Evolutionary conservation across 2,113 vertebrate genomes (phyloP).

Genomic region (Nesospiza acunhae): DNA sequence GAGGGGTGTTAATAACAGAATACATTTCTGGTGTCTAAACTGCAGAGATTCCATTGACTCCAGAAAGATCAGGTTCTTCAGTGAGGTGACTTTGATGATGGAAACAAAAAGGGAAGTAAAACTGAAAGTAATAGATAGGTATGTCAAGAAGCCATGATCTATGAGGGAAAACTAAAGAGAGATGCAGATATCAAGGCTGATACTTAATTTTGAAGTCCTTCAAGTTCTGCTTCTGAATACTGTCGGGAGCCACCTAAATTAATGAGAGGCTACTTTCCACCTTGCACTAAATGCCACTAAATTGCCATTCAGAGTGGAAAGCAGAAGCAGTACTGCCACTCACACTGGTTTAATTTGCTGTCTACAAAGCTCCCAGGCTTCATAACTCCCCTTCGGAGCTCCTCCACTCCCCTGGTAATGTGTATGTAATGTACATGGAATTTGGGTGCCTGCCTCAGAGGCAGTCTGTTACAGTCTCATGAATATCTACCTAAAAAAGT

Average conservation of each 20-base stretch:
- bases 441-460: accelerated
- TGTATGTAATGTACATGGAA: background rate
- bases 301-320: background rate
- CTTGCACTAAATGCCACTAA: background rate
- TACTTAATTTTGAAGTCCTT: background rate
- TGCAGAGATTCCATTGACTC: background rate
- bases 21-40: background rate
- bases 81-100: background rate
- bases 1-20: background rate
- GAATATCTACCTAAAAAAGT: background rate
- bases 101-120: background rate
- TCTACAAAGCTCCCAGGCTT: background rate
- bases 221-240: background rate
- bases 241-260: background rate
- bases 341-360: background rate
- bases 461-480: background rate
- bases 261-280: background rate
- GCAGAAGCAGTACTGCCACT: background rate
- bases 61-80: background rate
- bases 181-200: background rate
- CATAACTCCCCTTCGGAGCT: background rate
- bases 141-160: background rate
- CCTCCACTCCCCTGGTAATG: background rate
- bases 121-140: background rate
- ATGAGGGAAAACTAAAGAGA: background rate